Conservation (phyloP, 2,888 invertebrate species). For the Apoda limacodes region DNA sequence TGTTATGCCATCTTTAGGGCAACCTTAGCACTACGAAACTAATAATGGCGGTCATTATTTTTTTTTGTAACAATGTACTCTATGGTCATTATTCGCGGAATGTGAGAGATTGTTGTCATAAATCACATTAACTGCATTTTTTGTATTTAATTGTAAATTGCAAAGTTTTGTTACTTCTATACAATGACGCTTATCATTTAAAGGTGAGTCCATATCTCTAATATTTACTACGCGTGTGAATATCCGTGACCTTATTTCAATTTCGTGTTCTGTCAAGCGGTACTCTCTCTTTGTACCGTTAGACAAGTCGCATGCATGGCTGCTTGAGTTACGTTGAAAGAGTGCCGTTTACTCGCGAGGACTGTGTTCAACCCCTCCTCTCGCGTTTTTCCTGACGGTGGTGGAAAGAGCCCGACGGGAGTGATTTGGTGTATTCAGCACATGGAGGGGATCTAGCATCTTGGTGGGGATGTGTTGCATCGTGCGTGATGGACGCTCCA, state of each 20-base stretch:
- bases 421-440: slow-evolving; percentile 56
- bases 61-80: no score
- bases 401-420: slow-evolving; percentile 67
- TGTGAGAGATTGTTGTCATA: no score
- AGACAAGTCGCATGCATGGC: slow-evolving; percentile 57
- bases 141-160: no score
- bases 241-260: slow-evolving; percentile 63
- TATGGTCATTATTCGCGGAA: no score
- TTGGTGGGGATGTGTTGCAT: slow-evolving; percentile 66
- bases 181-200: slow-evolving; percentile 3
- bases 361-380: slow-evolving; percentile 61
- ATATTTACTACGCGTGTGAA: slow-evolving; percentile 23
- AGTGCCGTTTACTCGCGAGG: slow-evolving; percentile 47
- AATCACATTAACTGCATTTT: no score
- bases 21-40: no score
- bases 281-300: slow-evolving; percentile 59
- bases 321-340: slow-evolving; percentile 36
- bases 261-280: slow-evolving; percentile 32
- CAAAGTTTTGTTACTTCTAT: slow-evolving; percentile 6
- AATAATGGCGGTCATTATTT: no score
- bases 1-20: no score
- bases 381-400: slow-evolving; percentile 56
- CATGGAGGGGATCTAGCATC: slow-evolving; percentile 66
- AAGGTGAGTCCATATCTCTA: slow-evolving; percentile 7
- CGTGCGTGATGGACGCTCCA: slow-evolving; percentile 37